These are phyloP conservation scores for Pagetopsis macropterus DNA, from an alignment of 2,797 vertebrate species.

Conservation along the genomic window DNA sequence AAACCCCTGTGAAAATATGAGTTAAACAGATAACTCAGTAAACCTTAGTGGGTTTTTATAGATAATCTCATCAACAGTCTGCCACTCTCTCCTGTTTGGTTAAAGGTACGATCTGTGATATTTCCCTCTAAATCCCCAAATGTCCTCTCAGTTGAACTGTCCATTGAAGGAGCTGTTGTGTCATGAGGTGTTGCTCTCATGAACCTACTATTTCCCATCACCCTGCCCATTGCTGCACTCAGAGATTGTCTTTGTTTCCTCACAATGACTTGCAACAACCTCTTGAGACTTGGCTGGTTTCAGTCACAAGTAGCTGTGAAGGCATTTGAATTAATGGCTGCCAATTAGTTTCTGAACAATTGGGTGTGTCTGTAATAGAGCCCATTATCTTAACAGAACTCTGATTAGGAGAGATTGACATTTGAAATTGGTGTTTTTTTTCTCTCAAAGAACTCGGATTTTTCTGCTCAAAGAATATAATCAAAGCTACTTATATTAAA, in stretches of 20 bases:
- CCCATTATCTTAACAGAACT: background rate
- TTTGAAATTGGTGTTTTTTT: too few relatives aligned
- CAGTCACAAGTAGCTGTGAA: constrained; percentile 7
- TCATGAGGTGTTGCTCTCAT: constrained; percentile 2
- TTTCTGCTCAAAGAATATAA: too few relatives aligned
- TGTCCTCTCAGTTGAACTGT: constrained; percentile 8
- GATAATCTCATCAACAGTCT: background rate
- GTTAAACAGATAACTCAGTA: background rate
- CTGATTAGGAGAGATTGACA: too few relatives aligned
- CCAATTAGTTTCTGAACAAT: constrained; percentile 29
- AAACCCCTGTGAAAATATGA: constrained; percentile 1
- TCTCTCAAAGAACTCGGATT: too few relatives aligned
- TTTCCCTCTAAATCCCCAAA: constrained; percentile 3
- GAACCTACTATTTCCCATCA: background rate
- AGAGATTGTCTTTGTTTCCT: constrained; percentile 26
- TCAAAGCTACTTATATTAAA: too few relatives aligned
- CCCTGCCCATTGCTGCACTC: background rate
- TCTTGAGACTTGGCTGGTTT: constrained; percentile 25
- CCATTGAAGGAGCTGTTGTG: constrained; percentile 14
- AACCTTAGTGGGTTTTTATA: constrained; percentile 1
- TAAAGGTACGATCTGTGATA: background rate
- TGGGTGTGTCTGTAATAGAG: constrained; percentile 38
- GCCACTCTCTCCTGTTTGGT: background rate
- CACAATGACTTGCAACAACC: constrained; percentile 18
- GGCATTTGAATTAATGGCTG: constrained; percentile 28